A percentile compares a stretch with the other conserved stretches of the same genome.
These are phyloP conservation scores for Clanis bilineata DNA, from an alignment of 2,888 invertebrate species.

Conservation along the genomic window DNA sequence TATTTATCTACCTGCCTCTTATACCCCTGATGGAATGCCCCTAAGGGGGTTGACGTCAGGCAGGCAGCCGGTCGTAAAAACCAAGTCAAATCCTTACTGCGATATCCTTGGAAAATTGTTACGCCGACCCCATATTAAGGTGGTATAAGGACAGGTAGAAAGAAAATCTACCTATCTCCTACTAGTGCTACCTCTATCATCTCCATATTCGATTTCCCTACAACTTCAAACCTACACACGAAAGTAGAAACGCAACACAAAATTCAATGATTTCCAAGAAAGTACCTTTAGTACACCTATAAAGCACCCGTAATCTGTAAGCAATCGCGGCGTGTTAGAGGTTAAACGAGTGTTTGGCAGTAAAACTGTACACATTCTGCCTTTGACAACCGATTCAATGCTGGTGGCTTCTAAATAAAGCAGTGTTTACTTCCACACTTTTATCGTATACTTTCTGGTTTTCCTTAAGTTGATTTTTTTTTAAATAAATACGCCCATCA, in stretches of 20 bases:
- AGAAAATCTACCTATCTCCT: too few species aligned
- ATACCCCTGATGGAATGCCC: too few species aligned
- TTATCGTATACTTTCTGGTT: neutral
- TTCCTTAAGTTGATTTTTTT: neutral
- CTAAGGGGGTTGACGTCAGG: too few species aligned
- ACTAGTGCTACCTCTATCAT: too few species aligned
- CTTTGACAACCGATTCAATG: neutral
- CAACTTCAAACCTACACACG: neutral
- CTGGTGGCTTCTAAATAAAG: constrained; percentile 11
- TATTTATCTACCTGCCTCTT: too few species aligned
- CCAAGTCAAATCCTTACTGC: too few species aligned
- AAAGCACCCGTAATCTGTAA: constrained; percentile 38
- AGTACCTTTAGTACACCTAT: constrained; percentile 25
- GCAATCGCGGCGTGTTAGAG: constrained; percentile 38
- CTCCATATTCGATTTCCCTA: too few species aligned
- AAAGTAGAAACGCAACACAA: constrained; percentile 23
- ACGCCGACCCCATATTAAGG: too few species aligned
- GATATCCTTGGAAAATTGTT: too few species aligned
- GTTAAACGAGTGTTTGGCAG: constrained; percentile 49
- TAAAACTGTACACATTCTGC: constrained; percentile 44
- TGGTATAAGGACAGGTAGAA: too few species aligned
- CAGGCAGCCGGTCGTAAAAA: too few species aligned
- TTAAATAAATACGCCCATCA: too few species aligned
- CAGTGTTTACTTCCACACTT: constrained; percentile 9
- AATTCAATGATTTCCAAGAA: constrained; percentile 20